A percentile compares a stretch with the other conserved stretches of the same genome.
These are phyloP conservation scores for Euglossa dilemma DNA, from an alignment of 1,140 invertebrate species.

Conservation along the genomic window DNA sequence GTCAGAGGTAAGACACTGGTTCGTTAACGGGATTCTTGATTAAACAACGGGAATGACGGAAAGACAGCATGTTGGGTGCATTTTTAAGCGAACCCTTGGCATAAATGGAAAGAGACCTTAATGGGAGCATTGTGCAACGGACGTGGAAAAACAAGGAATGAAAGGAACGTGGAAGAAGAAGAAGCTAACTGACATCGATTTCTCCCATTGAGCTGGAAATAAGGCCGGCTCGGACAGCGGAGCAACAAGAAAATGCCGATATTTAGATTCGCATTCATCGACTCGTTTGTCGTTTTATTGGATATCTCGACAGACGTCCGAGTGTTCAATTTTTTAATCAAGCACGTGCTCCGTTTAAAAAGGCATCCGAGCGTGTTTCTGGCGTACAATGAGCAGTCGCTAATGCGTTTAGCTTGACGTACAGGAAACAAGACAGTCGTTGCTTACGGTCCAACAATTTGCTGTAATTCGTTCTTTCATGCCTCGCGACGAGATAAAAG, in stretches of 20 bases:
- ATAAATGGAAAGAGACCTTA: slow-evolving; percentile 13
- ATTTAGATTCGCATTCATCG: slow-evolving; percentile 43
- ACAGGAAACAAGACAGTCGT: slow-evolving; percentile 3
- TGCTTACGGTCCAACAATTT: slow-evolving; percentile 34
- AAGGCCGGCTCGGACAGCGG: slow-evolving; percentile 29
- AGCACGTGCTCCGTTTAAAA: neutral
- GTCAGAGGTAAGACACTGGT: too few species aligned
- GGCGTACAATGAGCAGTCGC: slow-evolving; percentile 6
- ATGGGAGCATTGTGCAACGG: slow-evolving; percentile 24
- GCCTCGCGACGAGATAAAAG: neutral
- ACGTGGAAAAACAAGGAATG: neutral
- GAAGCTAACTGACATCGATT: slow-evolving; percentile 35
- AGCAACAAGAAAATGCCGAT: slow-evolving; percentile 26
- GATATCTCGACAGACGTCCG: slow-evolving; percentile 13
- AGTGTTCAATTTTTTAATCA: slow-evolving; percentile 30
- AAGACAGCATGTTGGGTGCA: slow-evolving; percentile 7
- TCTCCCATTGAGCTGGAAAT: slow-evolving; percentile 38
- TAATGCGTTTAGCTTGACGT: slow-evolving; percentile 26
- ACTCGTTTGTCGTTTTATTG: slow-evolving; percentile 31
- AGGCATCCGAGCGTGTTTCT: neutral
- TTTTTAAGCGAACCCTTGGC: slow-evolving; percentile 20
- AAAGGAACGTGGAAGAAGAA: neutral
- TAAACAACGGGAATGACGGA: neutral
- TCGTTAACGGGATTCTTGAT: neutral
- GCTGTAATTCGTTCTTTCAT: slow-evolving; percentile 31